Percentiles rank a stretch among this genome's conserved stretches.
Evolutionary conservation across 2,888 invertebrate genomes (phyloP).

Genomic region (Phytoseiulus persimilis): DNA sequence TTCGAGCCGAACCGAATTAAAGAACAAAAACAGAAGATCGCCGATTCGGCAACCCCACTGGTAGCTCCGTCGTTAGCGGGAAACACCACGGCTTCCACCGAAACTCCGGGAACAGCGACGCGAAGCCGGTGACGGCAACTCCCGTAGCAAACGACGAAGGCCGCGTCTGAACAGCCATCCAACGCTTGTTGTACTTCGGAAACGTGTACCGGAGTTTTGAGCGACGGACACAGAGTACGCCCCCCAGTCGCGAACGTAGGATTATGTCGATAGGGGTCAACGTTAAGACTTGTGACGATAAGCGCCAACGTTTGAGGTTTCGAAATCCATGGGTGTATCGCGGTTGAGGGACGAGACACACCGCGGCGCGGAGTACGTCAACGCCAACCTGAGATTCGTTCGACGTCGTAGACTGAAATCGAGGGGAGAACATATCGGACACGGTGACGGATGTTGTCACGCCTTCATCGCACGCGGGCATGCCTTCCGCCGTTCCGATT

Average conservation of each 20-base stretch:
- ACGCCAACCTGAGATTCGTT: background rate
- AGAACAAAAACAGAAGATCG: background rate
- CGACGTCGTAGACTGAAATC: background rate
- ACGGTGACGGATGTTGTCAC: too few species aligned
- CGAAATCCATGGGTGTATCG: background rate
- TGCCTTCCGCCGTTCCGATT: too few species aligned
- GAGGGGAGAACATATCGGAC: background rate
- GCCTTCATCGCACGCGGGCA: too few species aligned
- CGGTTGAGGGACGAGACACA: background rate
- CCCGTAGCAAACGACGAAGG: background rate
- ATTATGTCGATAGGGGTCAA: background rate
- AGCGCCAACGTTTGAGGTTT: background rate
- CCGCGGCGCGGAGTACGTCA: background rate
- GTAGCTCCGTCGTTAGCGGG: background rate
- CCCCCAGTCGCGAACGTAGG: background rate
- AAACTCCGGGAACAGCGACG: background rate
- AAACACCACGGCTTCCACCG: background rate
- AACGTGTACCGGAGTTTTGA: too few species aligned
- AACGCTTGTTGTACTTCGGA: background rate
- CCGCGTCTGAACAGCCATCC: background rate
- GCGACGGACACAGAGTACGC: background rate
- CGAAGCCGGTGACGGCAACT: background rate
- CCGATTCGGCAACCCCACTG: background rate
- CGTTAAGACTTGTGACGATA: background rate
- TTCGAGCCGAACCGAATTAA: background rate